Percentiles rank a stretch among this genome's conserved stretches.
These are phyloP conservation scores for Proterorhinus semilunaris DNA, from an alignment of 2,113 vertebrate species.

Conservation along the genomic window DNA sequence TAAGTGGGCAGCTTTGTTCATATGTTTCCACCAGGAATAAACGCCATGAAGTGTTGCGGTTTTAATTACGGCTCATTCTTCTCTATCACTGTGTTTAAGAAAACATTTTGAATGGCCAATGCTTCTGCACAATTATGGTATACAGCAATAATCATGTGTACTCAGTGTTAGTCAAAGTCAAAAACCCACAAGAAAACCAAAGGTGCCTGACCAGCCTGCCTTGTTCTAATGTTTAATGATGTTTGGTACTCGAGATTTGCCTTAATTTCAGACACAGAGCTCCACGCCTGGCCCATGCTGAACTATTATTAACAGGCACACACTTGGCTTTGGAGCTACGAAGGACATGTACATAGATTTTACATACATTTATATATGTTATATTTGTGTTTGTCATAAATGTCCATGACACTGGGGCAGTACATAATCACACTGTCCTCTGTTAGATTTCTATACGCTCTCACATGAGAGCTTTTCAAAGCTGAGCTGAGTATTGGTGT, in stretches of 20 bases:
- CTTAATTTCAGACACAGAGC: conserved; percentile 34
- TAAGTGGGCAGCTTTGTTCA: conserved; percentile 52
- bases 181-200: conserved; percentile 65
- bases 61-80: background rate
- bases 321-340: conserved; percentile 59
- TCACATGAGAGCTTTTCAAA: conserved; percentile 28
- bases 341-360: conserved; percentile 76
- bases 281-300: conserved; percentile 36
- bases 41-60: background rate
- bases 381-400: conserved; percentile 14
- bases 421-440: conserved; percentile 42
- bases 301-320: conserved; percentile 53
- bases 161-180: conserved; percentile 14
- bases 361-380: conserved; percentile 66
- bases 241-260: conserved; percentile 48
- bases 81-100: background rate
- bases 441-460: conserved; percentile 42
- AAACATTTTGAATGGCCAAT: conserved; percentile 9
- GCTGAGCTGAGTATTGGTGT: conserved; percentile 38
- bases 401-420: conserved; percentile 67
- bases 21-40: background rate
- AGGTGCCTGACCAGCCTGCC: conserved; percentile 60
- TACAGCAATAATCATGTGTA: conserved; percentile 19
- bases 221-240: conserved; percentile 33
- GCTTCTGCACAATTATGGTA: conserved; percentile 8